Evolutionary conservation across 53 echinoderm and acorn worm genomes (phyloP).

Genomic region (Crossaster papposus): DNA sequence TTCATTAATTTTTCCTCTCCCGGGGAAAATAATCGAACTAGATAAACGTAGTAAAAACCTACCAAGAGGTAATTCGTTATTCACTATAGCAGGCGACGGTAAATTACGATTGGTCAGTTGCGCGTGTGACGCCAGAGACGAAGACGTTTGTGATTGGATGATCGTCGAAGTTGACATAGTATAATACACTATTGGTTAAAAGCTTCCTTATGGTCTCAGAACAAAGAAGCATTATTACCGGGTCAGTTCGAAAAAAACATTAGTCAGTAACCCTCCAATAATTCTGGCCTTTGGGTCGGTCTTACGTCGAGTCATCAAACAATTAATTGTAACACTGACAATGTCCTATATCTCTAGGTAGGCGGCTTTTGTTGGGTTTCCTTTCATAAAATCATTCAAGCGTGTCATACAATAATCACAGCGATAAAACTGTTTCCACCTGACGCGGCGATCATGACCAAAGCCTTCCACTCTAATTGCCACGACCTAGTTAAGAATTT

Average conservation of each 20-base stretch:
- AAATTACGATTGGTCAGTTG: conserved; percentile 14
- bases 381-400: background rate
- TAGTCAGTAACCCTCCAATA: too few species aligned
- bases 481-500: background rate
- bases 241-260: background rate
- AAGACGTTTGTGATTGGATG: background rate
- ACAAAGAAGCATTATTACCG: background rate
- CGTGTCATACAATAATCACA: background rate
- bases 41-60: conserved; percentile 3
- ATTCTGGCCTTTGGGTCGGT: too few species aligned
- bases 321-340: too few species aligned
- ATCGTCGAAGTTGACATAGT: background rate
- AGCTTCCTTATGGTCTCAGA: background rate
- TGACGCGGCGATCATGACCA: conserved; percentile 9
- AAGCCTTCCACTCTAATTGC: background rate
- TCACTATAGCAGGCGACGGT: background rate
- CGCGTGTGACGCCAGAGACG: background rate
- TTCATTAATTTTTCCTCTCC: conserved; percentile 38
- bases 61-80: conserved; percentile 31
- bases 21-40: conserved; percentile 47
- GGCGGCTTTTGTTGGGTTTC: too few species aligned
- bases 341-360: too few species aligned
- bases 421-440: background rate
- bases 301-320: too few species aligned
- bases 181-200: background rate